Evolutionary conservation across 1,140 invertebrate species (phyloP), one percentile per base, ranked within the genome.

Genomic region (Calliphora vicina): DNA sequence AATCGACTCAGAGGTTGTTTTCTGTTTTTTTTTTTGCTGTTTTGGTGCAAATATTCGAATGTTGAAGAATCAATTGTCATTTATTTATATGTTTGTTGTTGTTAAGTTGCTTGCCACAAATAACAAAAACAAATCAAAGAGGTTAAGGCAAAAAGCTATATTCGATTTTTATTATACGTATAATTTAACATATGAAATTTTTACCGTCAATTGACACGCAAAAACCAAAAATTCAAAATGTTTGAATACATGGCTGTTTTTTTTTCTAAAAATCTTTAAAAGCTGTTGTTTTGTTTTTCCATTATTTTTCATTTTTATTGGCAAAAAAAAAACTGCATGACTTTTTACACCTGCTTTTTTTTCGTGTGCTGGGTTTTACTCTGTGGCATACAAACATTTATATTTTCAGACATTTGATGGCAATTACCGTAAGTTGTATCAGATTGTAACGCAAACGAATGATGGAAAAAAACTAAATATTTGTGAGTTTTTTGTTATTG

Each of bases 1-100:
- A 78, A 78, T 78, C 74, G 61, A 23, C 61, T 20, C 61, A 67
- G n/a, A 23, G 61, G 23, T 20, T 23, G 61, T 67, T 67, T 6
- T 67, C 61, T 0, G 6, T 25, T 67, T 67, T 67, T 67, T 8
- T 23, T 67, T 67, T 67, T 67, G 17, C 9, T 20, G 57, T 17
- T n/a, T 67, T 23, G 1, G 2, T 23, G 61, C 61, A 67, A 57
- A 67, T 67, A 67, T 25, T 67, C 20, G 8, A 23, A 23, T 67
- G 20, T 78, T 78, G 74, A 78, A 78, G 74, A 78, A 78, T 78
- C 74, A 78, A 78, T 78, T 78, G 74, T 78, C 74, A 78, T 78
- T 78, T 67, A 10, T n/a, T 20, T 67, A 12, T 67, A 20, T 67
- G n/a, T 67, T 23, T 67, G 61, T 50, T 50, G 45, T 67, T 67